Evolutionary conservation across 64 coral and sea anemone genomes (phyloP), one percentile per base, ranked within the genome.

Genomic region (Stylophora pistillata): DNA sequence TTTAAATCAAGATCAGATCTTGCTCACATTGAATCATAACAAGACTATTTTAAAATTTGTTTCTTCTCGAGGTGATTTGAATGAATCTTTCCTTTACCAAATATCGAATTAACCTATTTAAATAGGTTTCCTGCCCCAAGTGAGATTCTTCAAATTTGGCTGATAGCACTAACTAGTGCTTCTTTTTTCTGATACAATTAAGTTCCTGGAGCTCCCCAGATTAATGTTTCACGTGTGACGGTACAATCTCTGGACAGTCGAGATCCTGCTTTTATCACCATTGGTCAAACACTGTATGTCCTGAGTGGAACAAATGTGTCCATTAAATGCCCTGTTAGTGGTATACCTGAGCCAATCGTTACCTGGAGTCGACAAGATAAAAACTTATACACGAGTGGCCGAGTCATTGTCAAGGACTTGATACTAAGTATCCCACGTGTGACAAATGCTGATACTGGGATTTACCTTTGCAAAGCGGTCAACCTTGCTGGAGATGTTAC

Each of bases 401-500:
- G 18, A 4, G 16, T 70, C 34, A 23, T 84, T 52, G 61, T 72
- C 60, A 58, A 65, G 33, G 59, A 61, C 60, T 71, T 13, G 15
- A 17, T 86, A 7, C 57, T 96, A 6, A 93, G 64, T 14, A 63
- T 96, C 32, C 73, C 74, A 47, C 82, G 80, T 41, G 66, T 92
- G 23, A 90, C 81, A 5, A 80, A 53, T 56, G 65, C 92, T 62
- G 90, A 92, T 30, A 29, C 76, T 9, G 94, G 91, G 2, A 30
- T 41, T 1, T 96, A 96, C 60, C 15, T 31, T 28, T 96, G 94
- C 55, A 78, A 78, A 79, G 90, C 94, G 4, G 78, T 71, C 16
- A 96, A 96, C 13, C 28, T 89, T 11, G 94, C 91, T 58, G 94
- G 94, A 10, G 27, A 96, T 23, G 94, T 89, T 71, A 27, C 11